Evolutionary conservation across 2,113 vertebrate genomes (phyloP), one percentile per base, ranked within the genome.

Genomic region (Nycticryphes semicollaris): DNA sequence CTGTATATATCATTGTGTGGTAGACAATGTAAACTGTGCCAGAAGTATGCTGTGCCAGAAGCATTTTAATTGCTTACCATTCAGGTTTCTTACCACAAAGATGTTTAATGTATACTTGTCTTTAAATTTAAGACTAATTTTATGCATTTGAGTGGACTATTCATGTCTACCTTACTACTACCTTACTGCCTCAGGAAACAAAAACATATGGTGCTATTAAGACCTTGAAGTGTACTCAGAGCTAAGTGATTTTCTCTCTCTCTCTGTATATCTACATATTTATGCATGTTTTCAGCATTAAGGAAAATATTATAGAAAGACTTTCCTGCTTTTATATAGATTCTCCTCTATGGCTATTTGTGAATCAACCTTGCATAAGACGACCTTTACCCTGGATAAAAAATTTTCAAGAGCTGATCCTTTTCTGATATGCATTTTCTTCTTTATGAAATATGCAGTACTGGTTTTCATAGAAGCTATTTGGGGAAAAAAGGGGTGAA

Each of bases 1-100:
- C 9, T 57, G 4, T 25, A 3, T 79, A 2, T 28, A 2, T 33
- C 0, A 0, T 22, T 30, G 35, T 4, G 9, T 53, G 28, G n/a
- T 54, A 56, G 50, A n/a, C 37, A 41, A 0, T 31, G 17, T 33
- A 13, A 66, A 51, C 41, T 88, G 27, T 60, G 57, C 33, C 54
- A 43, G 7, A 33, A 35, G 10, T 10, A 18, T 30, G n/a, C 15
- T 19, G 37, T 48, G 15, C 57, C 39, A 87, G 89, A 35, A 87
- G 24, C 16, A 21, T 68, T 93, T 51, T 14, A 57, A 4, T 79
- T 87, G 45, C 54, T 63, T 63, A 33, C 19, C 11, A 4, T 45
- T 72, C 57, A 25, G 15, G 21, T 83, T 76, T 47, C 39, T 57
- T 78, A 43, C 30, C 62, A 16, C 28, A 5, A n/a, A 50, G 24